Percentiles rank a stretch among this genome's conserved stretches.
Conservation (phyloP, 2,797 vertebrate genomes). For the Gouania willdenowi region DNA sequence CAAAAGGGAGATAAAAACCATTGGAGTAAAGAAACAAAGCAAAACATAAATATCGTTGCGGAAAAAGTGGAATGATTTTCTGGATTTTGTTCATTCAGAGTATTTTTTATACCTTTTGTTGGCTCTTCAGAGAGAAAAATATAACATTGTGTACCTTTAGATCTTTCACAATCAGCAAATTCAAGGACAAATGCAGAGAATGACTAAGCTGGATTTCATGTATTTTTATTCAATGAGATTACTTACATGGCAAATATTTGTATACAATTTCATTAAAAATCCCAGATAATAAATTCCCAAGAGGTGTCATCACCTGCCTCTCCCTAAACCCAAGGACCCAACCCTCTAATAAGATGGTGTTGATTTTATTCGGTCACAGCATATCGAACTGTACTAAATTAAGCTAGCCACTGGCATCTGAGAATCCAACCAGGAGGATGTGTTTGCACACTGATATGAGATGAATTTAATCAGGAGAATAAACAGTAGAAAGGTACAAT, state of each 20-base stretch:
- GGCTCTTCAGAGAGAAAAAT: neutral
- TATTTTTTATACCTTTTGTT: conserved; percentile 21
- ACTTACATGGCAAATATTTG: conserved; percentile 61
- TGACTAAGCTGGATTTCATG: conserved; percentile 40
- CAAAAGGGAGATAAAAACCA: conserved; percentile 43
- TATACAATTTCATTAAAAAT: conserved; percentile 73
- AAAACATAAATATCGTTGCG: conserved; percentile 35
- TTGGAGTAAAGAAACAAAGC: conserved; percentile 39
- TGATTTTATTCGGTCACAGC: conserved; percentile 60
- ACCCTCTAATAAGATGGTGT: conserved; percentile 71
- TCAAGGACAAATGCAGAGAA: conserved; percentile 22
- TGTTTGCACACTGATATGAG: conserved; percentile 81
- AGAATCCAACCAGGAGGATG: conserved; percentile 65
- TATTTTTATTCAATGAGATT: conserved; percentile 29
- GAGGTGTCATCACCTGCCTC: conserved; percentile 37
- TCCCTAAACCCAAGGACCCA: conserved; percentile 24
- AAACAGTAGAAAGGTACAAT: conserved; percentile 68
- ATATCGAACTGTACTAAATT: conserved; percentile 75
- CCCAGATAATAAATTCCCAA: conserved; percentile 69
- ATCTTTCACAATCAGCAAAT: conserved; percentile 13
- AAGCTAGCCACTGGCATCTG: conserved; percentile 62
- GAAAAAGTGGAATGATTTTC: conserved; percentile 22
- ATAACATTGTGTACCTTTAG: conserved; percentile 11
- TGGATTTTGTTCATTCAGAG: conserved; percentile 23
- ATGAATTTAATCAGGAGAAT: conserved; percentile 79